Evolutionary conservation across 2,113 vertebrate species (phyloP).

Genomic region (Trogon melanurus): DNA sequence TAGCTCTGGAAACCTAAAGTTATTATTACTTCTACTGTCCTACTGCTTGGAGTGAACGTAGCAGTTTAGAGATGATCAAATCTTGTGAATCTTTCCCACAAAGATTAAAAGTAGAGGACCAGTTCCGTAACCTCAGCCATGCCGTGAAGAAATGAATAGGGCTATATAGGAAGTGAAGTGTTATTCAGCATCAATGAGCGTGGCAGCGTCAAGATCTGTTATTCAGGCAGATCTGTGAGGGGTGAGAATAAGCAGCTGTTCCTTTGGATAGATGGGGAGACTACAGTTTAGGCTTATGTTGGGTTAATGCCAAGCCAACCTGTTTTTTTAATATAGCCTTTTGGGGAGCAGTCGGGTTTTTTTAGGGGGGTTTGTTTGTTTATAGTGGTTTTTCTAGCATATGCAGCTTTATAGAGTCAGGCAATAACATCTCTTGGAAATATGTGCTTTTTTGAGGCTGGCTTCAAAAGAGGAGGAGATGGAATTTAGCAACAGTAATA

Average conservation of each 20-base stretch:
- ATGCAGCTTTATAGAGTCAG: not conserved
- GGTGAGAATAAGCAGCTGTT: not conserved
- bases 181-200: not conserved
- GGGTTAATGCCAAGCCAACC: not conserved
- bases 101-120: not conserved
- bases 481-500: not conserved
- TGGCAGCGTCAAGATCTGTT: not conserved
- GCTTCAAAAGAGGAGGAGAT: not conserved
- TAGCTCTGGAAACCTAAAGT: not conserved
- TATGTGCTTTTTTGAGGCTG: not conserved
- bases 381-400: not conserved
- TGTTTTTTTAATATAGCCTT: not conserved
- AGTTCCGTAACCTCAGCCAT: not conserved
- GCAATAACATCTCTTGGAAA: not conserved
- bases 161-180: not conserved
- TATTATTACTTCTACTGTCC: not conserved
- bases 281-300: not conserved
- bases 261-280: not conserved
- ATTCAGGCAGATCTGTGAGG: not conserved
- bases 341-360: accelerated
- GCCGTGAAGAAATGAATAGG: not conserved
- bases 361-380: not conserved
- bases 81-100: not conserved
- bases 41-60: not conserved
- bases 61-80: not conserved